phyloP scores from a whole-genome alignment of 2,113 vertebrate genomes.

The Oreamnos americanus region DNA sequence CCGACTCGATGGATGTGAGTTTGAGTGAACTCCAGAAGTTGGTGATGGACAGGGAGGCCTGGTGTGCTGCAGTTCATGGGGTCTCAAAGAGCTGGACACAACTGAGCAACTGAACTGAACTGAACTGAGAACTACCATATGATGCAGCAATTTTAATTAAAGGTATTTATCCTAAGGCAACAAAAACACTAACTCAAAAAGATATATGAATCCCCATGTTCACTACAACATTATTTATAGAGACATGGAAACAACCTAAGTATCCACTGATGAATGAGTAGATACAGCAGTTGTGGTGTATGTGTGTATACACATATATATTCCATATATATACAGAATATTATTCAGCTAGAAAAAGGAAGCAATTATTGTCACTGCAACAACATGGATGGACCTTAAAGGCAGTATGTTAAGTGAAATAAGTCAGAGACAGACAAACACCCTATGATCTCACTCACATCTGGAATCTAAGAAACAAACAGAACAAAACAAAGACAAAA shows the following conservation, averaged over 20 bases:
- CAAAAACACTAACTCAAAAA: background rate
- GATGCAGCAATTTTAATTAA: too few relatives aligned
- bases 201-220: background rate
- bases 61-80: too few relatives aligned
- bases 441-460: background rate
- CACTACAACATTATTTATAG: background rate
- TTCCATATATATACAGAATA: background rate
- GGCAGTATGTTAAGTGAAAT: background rate
- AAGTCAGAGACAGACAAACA: background rate
- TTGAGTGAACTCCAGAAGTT: too few relatives aligned
- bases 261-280: background rate
- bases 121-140: too few relatives aligned
- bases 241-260: background rate
- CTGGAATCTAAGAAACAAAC: background rate
- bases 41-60: too few relatives aligned
- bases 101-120: too few relatives aligned
- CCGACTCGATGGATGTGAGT: too few relatives aligned
- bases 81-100: too few relatives aligned
- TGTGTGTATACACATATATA: background rate
- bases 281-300: background rate
- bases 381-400: background rate
- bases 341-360: background rate
- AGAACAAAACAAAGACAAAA: background rate
- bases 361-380: background rate
- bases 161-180: background rate